Base-by-base conservation (phyloP, 2,888 invertebrate species). In the Nomada lathburiana region DNA sequence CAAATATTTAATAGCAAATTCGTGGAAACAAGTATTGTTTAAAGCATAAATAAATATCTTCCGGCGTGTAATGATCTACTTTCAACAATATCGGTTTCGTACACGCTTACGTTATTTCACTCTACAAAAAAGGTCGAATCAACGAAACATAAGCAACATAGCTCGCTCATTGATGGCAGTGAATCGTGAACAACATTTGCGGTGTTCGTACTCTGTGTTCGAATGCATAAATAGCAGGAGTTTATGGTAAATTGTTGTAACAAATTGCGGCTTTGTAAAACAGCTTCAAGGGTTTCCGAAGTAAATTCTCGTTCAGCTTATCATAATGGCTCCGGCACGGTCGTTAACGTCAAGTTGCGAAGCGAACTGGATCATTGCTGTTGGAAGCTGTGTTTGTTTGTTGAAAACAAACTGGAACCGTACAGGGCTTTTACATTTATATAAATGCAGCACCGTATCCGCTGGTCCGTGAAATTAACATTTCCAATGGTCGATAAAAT, bases 191-290 rank as follows among this genome's bases (percentile, higher is more conserved):
- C 20, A 53, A 29, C 29, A 16, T 50, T 47, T 47, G 13, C 44
- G 42, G 7, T 5, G 60, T 50, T 47, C 36, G 7, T 55, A 10
- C n/a, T 23, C 11, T 23, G 23, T 13, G 20, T 26, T 16, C 47
- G 47, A 11, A 11, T 47, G 47, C 11, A 11, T 11, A 50, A 63
- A 53, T 55, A 44, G n/a, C 20, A 44, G n/a, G 44, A 70, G 44
- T 78, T 79, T 59, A 59, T 59, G 44, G 60, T 62, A 55, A 80
- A 80, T 79, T 55, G 72, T 80, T 62, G 55, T 50, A 80, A 72
- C 80, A 80, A 67, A 80, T 80, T 72, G 71, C 50, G 80, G 80
- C 42, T 80, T 72, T 72, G 80, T 44, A 53, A 72, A 72, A 63
- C 67, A 67, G 67, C 55, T 72, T 29, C 72, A 57, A 80, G 67